These are phyloP conservation scores for Drosophila planitibia DNA, from an alignment of 2,888 invertebrate species.

Conservation along the genomic window DNA sequence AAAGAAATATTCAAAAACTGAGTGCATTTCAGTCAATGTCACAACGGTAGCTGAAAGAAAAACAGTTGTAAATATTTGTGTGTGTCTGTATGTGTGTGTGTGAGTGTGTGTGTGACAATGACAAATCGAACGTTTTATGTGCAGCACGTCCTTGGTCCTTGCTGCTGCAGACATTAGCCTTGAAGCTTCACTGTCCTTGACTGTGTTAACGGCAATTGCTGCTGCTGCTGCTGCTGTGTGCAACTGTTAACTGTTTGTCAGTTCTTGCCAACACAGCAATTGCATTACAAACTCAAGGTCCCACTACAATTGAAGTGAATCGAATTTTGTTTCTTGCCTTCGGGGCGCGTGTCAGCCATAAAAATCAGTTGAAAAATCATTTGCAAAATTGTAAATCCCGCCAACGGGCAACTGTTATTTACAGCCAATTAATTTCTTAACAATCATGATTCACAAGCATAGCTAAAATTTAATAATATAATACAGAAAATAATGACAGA, in stretches of 20 bases:
- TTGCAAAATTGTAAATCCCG: conserved; percentile 2
- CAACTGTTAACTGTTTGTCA: conserved; percentile 61
- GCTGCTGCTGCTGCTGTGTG: conserved; percentile 17
- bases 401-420: conserved; percentile 33
- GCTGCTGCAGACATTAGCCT: conserved; percentile 32
- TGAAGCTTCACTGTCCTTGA: conserved; percentile 66
- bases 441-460: conserved; percentile 1
- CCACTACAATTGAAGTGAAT: conserved; percentile 21
- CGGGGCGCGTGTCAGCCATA: conserved; percentile 53
- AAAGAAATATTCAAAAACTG: not conserved
- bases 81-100: conserved; percentile 7
- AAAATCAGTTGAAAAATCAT: conserved; percentile 13
- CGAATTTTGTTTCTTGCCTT: conserved; percentile 23
- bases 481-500: not conserved
- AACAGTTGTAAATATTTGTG: conserved; percentile 63
- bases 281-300: conserved; percentile 64
- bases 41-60: conserved; percentile 60
- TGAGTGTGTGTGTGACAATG: conserved; percentile 12
- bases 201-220: conserved; percentile 42
- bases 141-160: conserved; percentile 59
- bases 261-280: conserved; percentile 48
- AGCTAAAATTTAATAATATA: conserved; percentile 4
- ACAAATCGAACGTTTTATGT: conserved; percentile 58
- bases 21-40: conserved; percentile 53
- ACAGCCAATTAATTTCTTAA: conserved; percentile 8